Base-by-base conservation (phyloP, 64 coral and sea anemone species). In the Acropora yongei region DNA sequence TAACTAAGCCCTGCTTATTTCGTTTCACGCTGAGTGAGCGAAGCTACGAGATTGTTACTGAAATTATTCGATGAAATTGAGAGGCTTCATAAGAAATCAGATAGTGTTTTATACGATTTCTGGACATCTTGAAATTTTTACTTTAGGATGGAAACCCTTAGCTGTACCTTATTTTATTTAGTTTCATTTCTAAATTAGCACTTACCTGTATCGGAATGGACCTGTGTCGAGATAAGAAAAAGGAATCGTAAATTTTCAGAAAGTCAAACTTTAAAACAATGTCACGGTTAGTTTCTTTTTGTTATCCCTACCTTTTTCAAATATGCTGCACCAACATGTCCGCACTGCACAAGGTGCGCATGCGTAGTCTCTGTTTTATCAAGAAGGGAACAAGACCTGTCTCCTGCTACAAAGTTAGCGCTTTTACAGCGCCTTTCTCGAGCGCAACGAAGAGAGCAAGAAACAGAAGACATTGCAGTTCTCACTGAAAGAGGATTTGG, bases 391-490 rank as follows among this genome's bases (percentile, higher is more conserved):
- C 79, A 82, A 55, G 53, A 10, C 30, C 5, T 41, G 3, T 82
- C 51, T 53, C 11, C 3, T 82, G 40, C 0, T 11, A 16, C 44
- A 41, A 65, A 82, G 49, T 61, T 82, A 43, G 79, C 51, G 16
- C 53, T 82, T 43, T 82, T 82, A 10, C 79, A 63, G 4, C 79
- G 55, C 57, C 42, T 57, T 41, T 82, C 79, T 14, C 79, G 42
- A 41, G 30, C 6, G 13, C 79, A 82, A 5, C 2, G 20, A 4
- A 12, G 39, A 13, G 79, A 41, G 53, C 79, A 82, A 55, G 53
- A 14, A 5, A 44, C 42, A 11, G 63, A 0, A 10, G 79, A 82
- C 1, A 44, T 55, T 0, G 55, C 41, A 5, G 6, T 41, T 4
- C 17, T 40, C 20, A 13, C 50, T 41, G 78, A 58, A 60, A 80